These are phyloP conservation scores for Thaumetopoea pityocampa DNA, from an alignment of 1,140 invertebrate genomes.

Conservation along the genomic window DNA sequence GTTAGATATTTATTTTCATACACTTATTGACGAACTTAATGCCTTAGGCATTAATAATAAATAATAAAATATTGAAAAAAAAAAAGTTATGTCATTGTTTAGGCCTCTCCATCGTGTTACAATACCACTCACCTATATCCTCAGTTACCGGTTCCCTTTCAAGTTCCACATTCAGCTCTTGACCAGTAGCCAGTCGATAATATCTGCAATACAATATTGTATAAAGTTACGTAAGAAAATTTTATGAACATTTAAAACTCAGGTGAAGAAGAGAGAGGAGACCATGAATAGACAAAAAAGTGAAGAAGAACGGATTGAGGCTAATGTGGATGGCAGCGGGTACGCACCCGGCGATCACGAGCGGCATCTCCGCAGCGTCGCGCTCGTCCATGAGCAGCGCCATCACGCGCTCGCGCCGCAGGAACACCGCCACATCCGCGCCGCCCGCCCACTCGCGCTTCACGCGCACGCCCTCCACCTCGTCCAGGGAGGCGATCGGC, in stretches of 20 bases:
- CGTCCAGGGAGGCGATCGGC: conserved; percentile 87
- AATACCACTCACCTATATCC: conserved; percentile 76
- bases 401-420: conserved; percentile 79
- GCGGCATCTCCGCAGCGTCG: conserved; percentile 89
- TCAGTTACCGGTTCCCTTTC: conserved; percentile 79
- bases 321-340: no score
- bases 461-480: conserved; percentile 84
- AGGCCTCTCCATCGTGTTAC: neutral
- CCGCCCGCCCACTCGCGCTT: conserved; percentile 85
- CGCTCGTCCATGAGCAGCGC: conserved; percentile 87
- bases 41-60: no score
- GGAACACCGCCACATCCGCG: conserved; percentile 79
- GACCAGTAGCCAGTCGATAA: conserved; percentile 80
- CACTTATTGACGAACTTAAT: no score
- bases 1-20: no score
- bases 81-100: no score
- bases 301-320: no score
- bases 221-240: neutral
- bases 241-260: neutral
- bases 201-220: conserved; percentile 74
- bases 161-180: conserved; percentile 77
- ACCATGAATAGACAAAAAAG: no score
- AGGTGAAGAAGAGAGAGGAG: no score
- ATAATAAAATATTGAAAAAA: no score
- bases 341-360: conserved; percentile 83